Base-by-base conservation (phyloP, 2,888 invertebrate genomes). In the Dermolepida albohirtum region DNA sequence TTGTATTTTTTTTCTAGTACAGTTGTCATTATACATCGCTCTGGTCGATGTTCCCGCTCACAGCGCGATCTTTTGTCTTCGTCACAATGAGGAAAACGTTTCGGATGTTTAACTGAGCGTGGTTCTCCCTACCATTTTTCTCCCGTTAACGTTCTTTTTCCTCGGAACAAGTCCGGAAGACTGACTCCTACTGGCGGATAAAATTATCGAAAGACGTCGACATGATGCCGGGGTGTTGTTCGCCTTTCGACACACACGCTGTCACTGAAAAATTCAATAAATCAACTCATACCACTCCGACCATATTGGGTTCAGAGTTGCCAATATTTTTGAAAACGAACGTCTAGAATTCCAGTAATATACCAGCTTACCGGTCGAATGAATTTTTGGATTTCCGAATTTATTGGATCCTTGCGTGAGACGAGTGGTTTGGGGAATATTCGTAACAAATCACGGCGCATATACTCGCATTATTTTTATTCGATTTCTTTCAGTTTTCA, bases 201-300 rank as follows among this genome's bases (percentile, higher is more conserved):
- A 62, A 62, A 62, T 62, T 62, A 62, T 44, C 47, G 59, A 49
- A 39, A 62, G 59, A 62, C 59, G 59, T 62, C 47, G 59, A 47
- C 59, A 47, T 47, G 59, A 47, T 39, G 34, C 34, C 10, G 34
- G 34, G 39, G 49, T 62, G 59, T 47, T 47, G 59, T 62, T 44
- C 70, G 68, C 27, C n/a, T 47, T 34, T 34, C 47, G 29, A 47
- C 47, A 34, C 17, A 47, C 47, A 34, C 17, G 43, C 34, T 70
- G 67, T 71, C 70, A 72, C 71, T 72, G 71, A 72, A 72, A 72
- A 72, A 71, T 72, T 72, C 71, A 72, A 72, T 72, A 72, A 72
- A 72, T 72, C 72, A 71, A 71, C 47, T 44, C 29, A 47, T 10
- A 10, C n/a, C 47, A 16, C 29, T 10, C 34, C 34, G 6, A 16